Conservation (phyloP, 1,140 invertebrate species). For the Zeugodacus cucurbitae region DNA sequence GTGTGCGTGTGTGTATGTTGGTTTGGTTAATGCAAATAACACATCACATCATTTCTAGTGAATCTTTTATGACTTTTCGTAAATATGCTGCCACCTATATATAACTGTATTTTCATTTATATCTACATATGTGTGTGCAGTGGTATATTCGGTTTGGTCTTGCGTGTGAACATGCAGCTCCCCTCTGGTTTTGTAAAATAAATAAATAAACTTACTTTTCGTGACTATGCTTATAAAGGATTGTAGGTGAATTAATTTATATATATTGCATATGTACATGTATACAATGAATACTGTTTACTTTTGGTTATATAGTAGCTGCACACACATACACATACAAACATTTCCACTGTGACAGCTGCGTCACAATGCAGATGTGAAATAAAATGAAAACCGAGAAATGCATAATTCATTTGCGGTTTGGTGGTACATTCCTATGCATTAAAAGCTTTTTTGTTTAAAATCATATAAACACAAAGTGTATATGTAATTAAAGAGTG, state of each 20-base stretch:
- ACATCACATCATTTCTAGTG: neutral
- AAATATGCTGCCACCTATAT: neutral
- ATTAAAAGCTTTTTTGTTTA: no score
- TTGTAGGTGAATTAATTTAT: neutral
- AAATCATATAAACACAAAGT: no score
- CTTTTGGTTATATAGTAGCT: neutral
- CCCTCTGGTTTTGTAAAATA: neutral
- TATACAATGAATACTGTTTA: neutral
- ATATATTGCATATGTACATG: neutral
- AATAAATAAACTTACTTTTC: constrained; percentile 9
- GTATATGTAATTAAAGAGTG: no score
- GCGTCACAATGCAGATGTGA: neutral
- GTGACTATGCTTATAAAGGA: neutral
- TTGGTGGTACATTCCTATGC: neutral
- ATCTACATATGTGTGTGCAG: neutral
- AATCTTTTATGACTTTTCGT: neutral
- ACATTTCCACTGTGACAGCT: neutral
- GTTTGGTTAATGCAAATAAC: neutral
- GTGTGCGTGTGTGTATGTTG: neutral
- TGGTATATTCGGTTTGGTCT: neutral
- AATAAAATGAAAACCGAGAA: neutral
- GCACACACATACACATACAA: neutral
- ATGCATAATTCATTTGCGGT: neutral
- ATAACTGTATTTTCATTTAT: neutral
- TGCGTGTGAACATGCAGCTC: neutral